Base-by-base conservation (phyloP, 2,113 vertebrate species). In the Colossoma macropomum region DNA sequence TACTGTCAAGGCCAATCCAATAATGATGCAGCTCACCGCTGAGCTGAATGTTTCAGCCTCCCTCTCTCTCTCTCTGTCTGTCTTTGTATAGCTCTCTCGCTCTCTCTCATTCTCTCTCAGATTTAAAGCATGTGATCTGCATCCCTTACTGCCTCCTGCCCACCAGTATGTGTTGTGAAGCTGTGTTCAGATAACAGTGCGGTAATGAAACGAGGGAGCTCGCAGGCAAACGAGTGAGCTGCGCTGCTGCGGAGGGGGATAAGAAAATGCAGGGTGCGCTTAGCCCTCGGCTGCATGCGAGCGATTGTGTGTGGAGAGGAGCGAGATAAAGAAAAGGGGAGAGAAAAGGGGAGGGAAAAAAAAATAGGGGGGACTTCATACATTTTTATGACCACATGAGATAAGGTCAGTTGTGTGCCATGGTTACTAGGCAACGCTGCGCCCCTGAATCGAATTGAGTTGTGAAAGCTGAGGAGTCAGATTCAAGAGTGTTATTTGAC, bases 341-440 rank as follows among this genome's bases (percentile, higher is more conserved):
- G 76, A 90, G 81, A 83, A 41, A 87, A 87, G 82, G 87, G 79
- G 71, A 34, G 76, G 54, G 30, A 28, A 25, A 62, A 13, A 13
- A 34, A 30, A 27, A 11, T 45, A 79, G 62, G 88, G 85, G 89
- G 75, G 86, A 85, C 90, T 94, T 95, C 94, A 95, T 95, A 93
- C 93, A 95, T 95, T 95, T 95, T 95, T 94, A 95, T 95, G 93
- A 95, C 94, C 93, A 93, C 91, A 93, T 88, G 63, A 94, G 94
- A 94, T 94, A 95, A 95, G 94, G 94, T 95, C 94, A 94, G 93
- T 92, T 91, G 92, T 92, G 93, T 94, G 92, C 93, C 90, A 92
- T 92, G 79, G 94, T 95, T 95, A 94, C 94, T 94, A 95, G 92
- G 94, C 94, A 95, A 95, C 94, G 90, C 91, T 86, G 92, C 89